phyloP scores from a whole-genome alignment of 2,888 invertebrate genomes.

The Drosophila silvestris region DNA sequence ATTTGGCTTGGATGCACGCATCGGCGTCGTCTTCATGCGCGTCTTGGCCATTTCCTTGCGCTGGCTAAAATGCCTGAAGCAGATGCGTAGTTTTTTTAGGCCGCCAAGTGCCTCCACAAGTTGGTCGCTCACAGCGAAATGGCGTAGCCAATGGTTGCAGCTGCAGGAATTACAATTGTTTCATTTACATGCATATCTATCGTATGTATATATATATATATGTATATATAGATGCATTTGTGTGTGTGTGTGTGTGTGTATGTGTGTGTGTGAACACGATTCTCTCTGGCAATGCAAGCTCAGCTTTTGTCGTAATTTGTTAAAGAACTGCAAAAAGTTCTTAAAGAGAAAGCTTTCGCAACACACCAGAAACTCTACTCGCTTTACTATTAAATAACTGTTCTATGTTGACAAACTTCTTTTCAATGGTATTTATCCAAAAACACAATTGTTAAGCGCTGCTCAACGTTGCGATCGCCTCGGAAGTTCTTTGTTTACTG shows the following conservation, averaged over 20 bases:
- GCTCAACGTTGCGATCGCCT: constrained; percentile 71
- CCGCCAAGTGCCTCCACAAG: constrained; percentile 71
- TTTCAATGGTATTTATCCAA: constrained; percentile 15
- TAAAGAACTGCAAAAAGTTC: constrained; percentile 28
- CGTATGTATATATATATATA: background rate
- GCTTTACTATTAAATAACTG: constrained; percentile 13
- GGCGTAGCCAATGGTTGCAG: constrained; percentile 79
- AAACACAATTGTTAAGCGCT: constrained; percentile 35
- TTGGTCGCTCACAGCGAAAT: constrained; percentile 71
- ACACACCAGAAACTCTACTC: background rate
- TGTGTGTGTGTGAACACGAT: constrained; percentile 10
- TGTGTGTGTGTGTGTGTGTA: background rate
- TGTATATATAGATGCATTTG: background rate
- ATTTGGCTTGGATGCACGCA: constrained; percentile 75
- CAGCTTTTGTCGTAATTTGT: constrained; percentile 38
- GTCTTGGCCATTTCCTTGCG: constrained; percentile 81
- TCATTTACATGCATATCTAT: constrained; percentile 12
- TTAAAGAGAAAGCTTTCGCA: constrained; percentile 42
- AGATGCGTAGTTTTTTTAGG: constrained; percentile 76
- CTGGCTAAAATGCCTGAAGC: constrained; percentile 74
- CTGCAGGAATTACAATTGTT: constrained; percentile 66
- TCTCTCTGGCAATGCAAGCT: constrained; percentile 56
- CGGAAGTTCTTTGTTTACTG: constrained; percentile 83
- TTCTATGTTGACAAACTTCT: constrained; percentile 8
- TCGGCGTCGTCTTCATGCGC: constrained; percentile 82